phyloP scores from a whole-genome alignment of 2,888 invertebrate genomes.

The Nemapogon koenigi region DNA sequence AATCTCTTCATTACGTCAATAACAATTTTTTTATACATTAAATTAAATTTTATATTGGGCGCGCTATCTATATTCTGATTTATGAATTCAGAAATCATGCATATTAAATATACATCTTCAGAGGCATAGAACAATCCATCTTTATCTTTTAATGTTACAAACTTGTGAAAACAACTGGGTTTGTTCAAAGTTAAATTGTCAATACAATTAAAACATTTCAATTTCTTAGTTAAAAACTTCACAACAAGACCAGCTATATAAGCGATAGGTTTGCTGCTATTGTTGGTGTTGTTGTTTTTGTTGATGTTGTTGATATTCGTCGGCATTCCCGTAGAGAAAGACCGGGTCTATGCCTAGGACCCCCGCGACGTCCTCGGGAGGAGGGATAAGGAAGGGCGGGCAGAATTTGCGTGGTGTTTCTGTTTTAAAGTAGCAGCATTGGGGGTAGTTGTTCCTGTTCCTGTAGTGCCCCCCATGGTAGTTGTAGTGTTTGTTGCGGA shows the following conservation, averaged over 20 bases:
- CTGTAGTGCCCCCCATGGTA: too few species aligned
- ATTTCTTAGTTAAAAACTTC: background rate
- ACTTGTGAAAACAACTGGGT: background rate
- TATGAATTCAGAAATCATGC: background rate
- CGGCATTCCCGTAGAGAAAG: too few species aligned
- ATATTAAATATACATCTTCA: slow-evolving; percentile 5
- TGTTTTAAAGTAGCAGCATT: too few species aligned
- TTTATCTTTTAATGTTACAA: slow-evolving; percentile 3
- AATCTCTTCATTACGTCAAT: background rate
- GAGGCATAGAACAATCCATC: slow-evolving; percentile 7
- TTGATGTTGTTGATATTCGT: too few species aligned
- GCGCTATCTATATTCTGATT: background rate
- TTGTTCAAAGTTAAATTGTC: background rate
- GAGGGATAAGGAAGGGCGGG: too few species aligned
- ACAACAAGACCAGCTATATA: background rate
- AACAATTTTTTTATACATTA: background rate
- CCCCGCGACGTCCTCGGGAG: too few species aligned
- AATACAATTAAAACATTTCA: slow-evolving; percentile 2
- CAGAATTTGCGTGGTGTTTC: too few species aligned
- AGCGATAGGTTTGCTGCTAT: too few species aligned
- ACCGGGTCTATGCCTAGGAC: too few species aligned
- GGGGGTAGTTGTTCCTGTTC: too few species aligned
- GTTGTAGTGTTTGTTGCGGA: too few species aligned
- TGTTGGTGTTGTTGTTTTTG: too few species aligned
- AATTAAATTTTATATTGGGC: background rate